A percentile compares a stretch with the other conserved stretches of the same genome.
phyloP scores from a whole-genome alignment of 2,797 vertebrate species.

The Mastacembelus armatus region DNA sequence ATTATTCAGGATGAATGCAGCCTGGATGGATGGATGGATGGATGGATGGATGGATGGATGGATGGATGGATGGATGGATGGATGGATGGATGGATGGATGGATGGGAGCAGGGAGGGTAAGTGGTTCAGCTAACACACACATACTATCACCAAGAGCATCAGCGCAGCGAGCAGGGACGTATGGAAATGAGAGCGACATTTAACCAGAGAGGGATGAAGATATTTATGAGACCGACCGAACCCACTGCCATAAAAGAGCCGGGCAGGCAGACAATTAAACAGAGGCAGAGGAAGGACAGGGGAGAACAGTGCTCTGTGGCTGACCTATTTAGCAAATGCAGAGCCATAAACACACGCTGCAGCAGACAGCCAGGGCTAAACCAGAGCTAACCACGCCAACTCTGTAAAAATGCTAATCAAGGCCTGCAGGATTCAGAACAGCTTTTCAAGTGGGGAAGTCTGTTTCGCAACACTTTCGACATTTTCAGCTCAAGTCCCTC shows the following conservation, averaged over 20 bases:
- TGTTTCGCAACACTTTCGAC: constrained; percentile 16
- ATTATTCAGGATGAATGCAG: constrained; percentile 64
- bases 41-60: too few relatives aligned
- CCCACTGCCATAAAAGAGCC: constrained; percentile 53
- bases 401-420: constrained; percentile 53
- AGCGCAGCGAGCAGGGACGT: neutral
- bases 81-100: constrained; percentile 27
- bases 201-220: constrained; percentile 13
- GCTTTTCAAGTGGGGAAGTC: constrained; percentile 45
- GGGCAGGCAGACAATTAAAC: constrained; percentile 61
- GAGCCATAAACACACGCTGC: constrained; percentile 38
- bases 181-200: constrained; percentile 31
- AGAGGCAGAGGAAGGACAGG: constrained; percentile 38
- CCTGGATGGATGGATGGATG: constrained; percentile 21
- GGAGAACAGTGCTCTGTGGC: constrained; percentile 48
- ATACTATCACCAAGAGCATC: constrained; percentile 20
- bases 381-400: constrained; percentile 30
- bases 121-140: neutral
- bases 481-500: constrained; percentile 3
- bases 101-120: neutral
- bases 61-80: too few relatives aligned
- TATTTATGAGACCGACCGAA: constrained; percentile 49
- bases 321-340: constrained; percentile 77
- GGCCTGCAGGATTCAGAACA: constrained; percentile 40
- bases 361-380: constrained; percentile 39